Percentiles rank a stretch among this genome's conserved stretches.
Conservation (phyloP, 2,888 invertebrate genomes). For the Scrobipalpa costella region DNA sequence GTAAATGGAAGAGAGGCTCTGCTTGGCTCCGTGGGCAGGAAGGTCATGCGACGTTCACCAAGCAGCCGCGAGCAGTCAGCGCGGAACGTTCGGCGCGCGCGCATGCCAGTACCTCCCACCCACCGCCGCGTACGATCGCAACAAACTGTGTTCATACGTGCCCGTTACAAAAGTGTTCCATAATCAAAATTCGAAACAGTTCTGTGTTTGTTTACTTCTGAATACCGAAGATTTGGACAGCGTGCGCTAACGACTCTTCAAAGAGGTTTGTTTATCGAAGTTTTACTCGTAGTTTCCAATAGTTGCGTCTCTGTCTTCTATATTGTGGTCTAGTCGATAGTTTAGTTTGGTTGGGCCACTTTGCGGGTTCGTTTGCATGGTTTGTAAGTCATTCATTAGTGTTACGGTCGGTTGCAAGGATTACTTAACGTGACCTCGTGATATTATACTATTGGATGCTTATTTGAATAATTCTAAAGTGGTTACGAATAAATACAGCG, state of each 20-base stretch:
- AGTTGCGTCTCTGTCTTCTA: slow-evolving; percentile 43
- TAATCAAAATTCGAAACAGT: slow-evolving; percentile 50
- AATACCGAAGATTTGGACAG: slow-evolving; percentile 52
- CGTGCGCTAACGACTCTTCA: slow-evolving; percentile 54
- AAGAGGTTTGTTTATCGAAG: slow-evolving; percentile 62
- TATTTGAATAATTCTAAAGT: neutral
- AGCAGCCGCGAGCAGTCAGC: slow-evolving; percentile 61
- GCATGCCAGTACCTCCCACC: slow-evolving; percentile 54
- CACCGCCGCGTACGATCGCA: slow-evolving; percentile 55
- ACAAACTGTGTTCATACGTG: slow-evolving; percentile 64
- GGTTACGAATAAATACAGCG: neutral
- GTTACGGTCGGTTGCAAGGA: slow-evolving; percentile 65
- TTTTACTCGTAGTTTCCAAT: slow-evolving; percentile 31
- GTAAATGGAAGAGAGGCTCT: slow-evolving; percentile 65
- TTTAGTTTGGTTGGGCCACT: slow-evolving; percentile 49
- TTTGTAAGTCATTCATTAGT: slow-evolving; percentile 68
- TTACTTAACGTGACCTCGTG: slow-evolving; percentile 61
- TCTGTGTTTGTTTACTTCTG: slow-evolving; percentile 67
- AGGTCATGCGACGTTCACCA: slow-evolving; percentile 74
- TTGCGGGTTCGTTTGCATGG: slow-evolving; percentile 63
- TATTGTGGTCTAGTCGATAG: slow-evolving; percentile 55
- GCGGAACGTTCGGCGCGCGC: slow-evolving; percentile 69
- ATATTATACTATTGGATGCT: slow-evolving; percentile 15
- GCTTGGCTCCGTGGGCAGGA: slow-evolving; percentile 72
- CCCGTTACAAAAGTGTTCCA: slow-evolving; percentile 71